Conservation (phyloP, 2,888 invertebrate genomes). For the Lepetodrilus schrolli region DNA sequence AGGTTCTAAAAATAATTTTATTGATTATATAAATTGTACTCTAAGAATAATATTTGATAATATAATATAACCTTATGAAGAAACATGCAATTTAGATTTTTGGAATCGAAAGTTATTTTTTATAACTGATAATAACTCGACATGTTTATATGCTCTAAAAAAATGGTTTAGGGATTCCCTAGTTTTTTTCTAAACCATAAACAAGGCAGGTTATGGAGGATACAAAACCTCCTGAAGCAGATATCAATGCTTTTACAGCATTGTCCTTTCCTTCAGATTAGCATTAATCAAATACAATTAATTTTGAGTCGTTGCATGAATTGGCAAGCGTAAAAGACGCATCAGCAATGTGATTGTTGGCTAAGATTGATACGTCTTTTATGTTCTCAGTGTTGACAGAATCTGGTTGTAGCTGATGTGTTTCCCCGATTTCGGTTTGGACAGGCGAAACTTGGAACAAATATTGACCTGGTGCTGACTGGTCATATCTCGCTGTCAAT, state of each 20-base stretch:
- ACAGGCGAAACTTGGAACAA: constrained; percentile 19
- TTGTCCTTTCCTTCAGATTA: neutral
- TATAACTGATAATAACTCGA: too few species aligned
- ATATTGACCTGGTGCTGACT: constrained; percentile 1
- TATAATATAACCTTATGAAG: too few species aligned
- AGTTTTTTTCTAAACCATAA: too few species aligned
- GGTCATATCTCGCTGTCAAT: constrained; percentile 23
- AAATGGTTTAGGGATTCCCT: too few species aligned
- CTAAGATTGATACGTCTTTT: constrained; percentile 23
- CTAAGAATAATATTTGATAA: too few species aligned
- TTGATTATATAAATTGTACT: too few species aligned
- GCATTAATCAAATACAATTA: constrained; percentile 27
- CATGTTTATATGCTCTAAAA: too few species aligned
- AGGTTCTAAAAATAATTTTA: too few species aligned
- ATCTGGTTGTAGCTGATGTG: constrained; percentile 1
- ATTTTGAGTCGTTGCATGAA: constrained; percentile 5
- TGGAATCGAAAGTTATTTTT: too few species aligned
- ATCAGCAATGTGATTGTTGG: constrained; percentile 14
- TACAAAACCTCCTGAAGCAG: neutral
- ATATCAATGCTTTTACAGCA: neutral
- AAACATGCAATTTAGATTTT: too few species aligned
- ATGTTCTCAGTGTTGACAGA: constrained; percentile 20
- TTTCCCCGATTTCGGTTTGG: constrained; percentile 16
- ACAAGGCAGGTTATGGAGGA: neutral
- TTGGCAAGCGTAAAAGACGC: constrained; percentile 13